Conservation (phyloP, 2,113 vertebrate genomes). For the Cyprinus carpio region DNA sequence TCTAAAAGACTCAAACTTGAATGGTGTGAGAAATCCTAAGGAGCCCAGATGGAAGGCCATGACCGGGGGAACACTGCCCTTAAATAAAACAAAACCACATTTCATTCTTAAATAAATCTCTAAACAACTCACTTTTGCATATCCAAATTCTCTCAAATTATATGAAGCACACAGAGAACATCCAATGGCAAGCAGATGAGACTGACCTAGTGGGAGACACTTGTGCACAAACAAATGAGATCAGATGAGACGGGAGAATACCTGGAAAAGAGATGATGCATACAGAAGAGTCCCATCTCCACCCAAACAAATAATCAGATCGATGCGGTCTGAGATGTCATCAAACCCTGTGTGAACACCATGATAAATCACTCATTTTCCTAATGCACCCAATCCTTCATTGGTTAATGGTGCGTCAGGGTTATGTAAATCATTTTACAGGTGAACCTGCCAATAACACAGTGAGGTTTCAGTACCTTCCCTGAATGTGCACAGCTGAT, state of each 20-base stretch:
- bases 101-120: neutral
- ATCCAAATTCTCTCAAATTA: slow-evolving; percentile 2
- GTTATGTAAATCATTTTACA: neutral
- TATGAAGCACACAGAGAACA: neutral
- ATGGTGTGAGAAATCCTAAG: slow-evolving; percentile 80
- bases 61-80: slow-evolving; percentile 78
- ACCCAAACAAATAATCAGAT: slow-evolving; percentile 82
- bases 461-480: slow-evolving; percentile 69
- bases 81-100: slow-evolving; percentile 19
- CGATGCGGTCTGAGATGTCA: slow-evolving; percentile 81
- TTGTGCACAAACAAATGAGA: slow-evolving; percentile 2
- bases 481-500: slow-evolving; percentile 81
- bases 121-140: neutral
- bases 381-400: neutral
- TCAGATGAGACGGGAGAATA: slow-evolving; percentile 48
- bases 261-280: slow-evolving; percentile 83
- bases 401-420: neutral
- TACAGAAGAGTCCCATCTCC: slow-evolving; percentile 83
- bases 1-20: slow-evolving; percentile 80
- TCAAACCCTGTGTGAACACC: slow-evolving; percentile 72
- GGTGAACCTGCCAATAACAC: neutral
- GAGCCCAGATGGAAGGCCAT: slow-evolving; percentile 84
- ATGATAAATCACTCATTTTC: slow-evolving; percentile 1
- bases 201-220: neutral
- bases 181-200: neutral